Conservation (phyloP, 2,113 vertebrate genomes). For the Perognathus longimembris region DNA sequence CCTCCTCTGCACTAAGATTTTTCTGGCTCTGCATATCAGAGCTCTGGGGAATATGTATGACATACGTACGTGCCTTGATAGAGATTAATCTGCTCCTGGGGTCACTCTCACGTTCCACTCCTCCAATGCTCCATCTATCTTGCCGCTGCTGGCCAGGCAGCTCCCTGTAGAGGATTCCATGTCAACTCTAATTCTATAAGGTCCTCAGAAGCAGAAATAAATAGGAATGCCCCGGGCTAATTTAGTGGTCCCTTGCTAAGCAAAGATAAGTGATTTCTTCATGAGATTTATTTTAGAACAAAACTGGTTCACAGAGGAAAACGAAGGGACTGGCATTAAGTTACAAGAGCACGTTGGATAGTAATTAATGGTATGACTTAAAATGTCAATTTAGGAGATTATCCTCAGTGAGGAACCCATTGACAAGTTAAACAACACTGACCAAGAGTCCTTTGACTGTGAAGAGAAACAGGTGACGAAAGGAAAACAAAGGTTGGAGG, state of each 20-base stretch:
- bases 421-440: constrained; percentile 28
- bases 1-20: neutral
- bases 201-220: constrained; percentile 74
- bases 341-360: constrained; percentile 24
- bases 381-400: constrained; percentile 63
- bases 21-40: neutral
- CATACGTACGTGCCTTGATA: constrained; percentile 9
- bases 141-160: constrained; percentile 42
- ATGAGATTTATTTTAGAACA: constrained; percentile 70
- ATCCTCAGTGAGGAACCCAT: constrained; percentile 27
- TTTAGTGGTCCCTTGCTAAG: constrained; percentile 70
- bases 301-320: constrained; percentile 58
- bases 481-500: neutral
- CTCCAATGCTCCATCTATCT: constrained; percentile 50
- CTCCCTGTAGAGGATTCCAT: constrained; percentile 53
- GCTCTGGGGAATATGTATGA: constrained; percentile 35
- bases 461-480: neutral
- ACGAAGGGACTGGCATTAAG: constrained; percentile 10
- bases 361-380: constrained; percentile 66
- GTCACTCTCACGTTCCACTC: constrained; percentile 41
- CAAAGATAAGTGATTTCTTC: constrained; percentile 67
- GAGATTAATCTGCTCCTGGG: constrained; percentile 63
- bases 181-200: constrained; percentile 73
- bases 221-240: constrained; percentile 72
- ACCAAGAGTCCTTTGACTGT: neutral